Conservation (phyloP, 2,888 invertebrate species). For the Ctena decussata region DNA sequence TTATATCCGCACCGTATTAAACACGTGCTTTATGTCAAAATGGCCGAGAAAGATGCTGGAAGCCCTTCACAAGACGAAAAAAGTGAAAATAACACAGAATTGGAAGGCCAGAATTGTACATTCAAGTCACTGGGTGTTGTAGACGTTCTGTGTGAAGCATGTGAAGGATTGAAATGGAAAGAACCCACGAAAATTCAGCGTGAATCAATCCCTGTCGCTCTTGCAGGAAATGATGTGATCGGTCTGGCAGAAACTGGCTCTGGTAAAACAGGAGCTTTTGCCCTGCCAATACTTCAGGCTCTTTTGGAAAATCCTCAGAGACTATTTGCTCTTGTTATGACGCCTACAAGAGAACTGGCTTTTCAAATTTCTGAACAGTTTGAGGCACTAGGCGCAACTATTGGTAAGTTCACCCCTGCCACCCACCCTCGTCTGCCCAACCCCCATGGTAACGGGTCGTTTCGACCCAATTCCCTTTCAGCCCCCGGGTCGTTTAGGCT, state of each 20-base stretch:
- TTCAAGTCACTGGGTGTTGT: slow-evolving; percentile 90
- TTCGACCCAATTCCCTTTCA: no score
- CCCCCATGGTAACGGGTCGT: no score
- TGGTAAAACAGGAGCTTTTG: slow-evolving; percentile 99
- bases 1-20: neutral
- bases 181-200: slow-evolving; percentile 97
- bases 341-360: slow-evolving; percentile 99
- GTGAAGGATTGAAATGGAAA: slow-evolving; percentile 97
- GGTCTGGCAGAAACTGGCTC: slow-evolving; percentile 95
- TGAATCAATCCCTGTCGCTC: slow-evolving; percentile 96
- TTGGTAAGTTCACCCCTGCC: no score
- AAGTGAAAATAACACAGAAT: neutral
- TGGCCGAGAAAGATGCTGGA: slow-evolving; percentile 40
- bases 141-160: slow-evolving; percentile 96
- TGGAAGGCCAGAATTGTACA: slow-evolving; percentile 33
- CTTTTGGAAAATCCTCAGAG: slow-evolving; percentile 96
- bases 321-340: slow-evolving; percentile 93
- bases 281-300: slow-evolving; percentile 97
- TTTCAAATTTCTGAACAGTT: slow-evolving; percentile 99
- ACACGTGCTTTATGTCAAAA: slow-evolving; percentile 37
- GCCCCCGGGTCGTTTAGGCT: no score
- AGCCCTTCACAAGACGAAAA: neutral
- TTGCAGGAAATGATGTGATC: slow-evolving; percentile 94
- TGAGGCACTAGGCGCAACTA: slow-evolving; percentile 95
- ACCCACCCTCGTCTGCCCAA: no score